A percentile compares a stretch with the other conserved stretches of the same genome.
Conservation (phyloP, 2,797 vertebrate species). For the Anguilla megastoma region DNA sequence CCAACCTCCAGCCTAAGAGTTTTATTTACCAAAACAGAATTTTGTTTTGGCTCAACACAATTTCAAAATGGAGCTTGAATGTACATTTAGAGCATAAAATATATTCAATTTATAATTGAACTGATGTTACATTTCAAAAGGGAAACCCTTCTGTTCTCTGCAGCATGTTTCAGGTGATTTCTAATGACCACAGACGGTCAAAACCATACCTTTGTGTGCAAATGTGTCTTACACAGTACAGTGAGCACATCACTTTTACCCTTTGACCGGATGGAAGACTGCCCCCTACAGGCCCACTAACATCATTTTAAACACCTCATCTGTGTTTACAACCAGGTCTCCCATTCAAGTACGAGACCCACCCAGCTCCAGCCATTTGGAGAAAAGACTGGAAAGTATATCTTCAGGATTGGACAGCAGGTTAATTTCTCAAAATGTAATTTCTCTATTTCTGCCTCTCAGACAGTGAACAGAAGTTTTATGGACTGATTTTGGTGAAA, state of each 20-base stretch:
- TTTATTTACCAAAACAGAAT: not conserved
- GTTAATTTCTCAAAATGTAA: not conserved
- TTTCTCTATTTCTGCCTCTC: not conserved
- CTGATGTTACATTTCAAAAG: not conserved
- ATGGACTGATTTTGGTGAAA: not conserved
- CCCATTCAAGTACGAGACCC: not conserved
- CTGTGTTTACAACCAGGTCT: not conserved
- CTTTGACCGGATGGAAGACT: not conserved
- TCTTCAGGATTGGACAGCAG: not conserved
- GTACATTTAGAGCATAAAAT: not conserved
- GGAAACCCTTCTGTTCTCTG: not conserved
- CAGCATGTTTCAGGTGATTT: not conserved
- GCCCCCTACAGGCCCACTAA: not conserved
- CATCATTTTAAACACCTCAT: not conserved
- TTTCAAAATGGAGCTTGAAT: constrained; percentile 3
- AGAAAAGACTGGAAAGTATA: not conserved
- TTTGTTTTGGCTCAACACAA: not conserved
- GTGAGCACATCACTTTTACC: not conserved
- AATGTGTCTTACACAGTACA: not conserved
- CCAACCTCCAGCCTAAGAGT: not conserved
- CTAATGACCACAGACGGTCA: not conserved
- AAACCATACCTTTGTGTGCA: not conserved
- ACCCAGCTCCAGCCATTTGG: no score
- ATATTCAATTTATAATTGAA: not conserved
- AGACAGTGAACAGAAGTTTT: not conserved